Evolutionary conservation across 2,113 vertebrate species (phyloP).

Genomic region (Enhydra lutris): DNA sequence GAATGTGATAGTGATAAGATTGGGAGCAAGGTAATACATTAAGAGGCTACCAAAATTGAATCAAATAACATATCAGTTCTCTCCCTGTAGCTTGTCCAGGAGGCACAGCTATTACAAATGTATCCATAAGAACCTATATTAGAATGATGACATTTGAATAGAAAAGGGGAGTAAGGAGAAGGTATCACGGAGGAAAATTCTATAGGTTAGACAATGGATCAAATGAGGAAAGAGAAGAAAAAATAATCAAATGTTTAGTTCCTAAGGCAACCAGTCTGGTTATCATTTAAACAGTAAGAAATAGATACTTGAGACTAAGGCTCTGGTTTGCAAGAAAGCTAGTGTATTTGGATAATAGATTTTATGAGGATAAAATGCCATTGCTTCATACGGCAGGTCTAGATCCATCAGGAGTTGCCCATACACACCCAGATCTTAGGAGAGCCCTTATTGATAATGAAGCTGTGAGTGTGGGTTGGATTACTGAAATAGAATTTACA

Average conservation of each 20-base stretch:
- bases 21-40: neutral
- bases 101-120: constrained; percentile 23
- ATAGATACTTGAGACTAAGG: neutral
- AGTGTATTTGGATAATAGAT: neutral
- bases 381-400: neutral
- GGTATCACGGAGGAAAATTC: neutral
- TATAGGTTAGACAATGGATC: neutral
- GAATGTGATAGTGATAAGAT: neutral
- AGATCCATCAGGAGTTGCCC: neutral
- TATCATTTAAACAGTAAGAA: neutral
- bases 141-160: constrained; percentile 15
- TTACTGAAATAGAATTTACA: neutral
- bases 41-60: constrained; percentile 4
- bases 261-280: neutral
- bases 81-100: neutral
- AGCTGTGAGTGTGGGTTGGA: neutral
- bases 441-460: neutral
- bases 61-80: neutral
- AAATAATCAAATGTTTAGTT: constrained; percentile 20
- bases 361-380: neutral
- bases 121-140: neutral
- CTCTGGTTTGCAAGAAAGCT: neutral
- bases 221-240: neutral
- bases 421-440: neutral
- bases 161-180: neutral